A percentile compares a stretch with the other conserved stretches of the same genome.
Evolutionary conservation across 2,888 invertebrate genomes (phyloP).

Genomic region (Iphiclides podalirius): DNA sequence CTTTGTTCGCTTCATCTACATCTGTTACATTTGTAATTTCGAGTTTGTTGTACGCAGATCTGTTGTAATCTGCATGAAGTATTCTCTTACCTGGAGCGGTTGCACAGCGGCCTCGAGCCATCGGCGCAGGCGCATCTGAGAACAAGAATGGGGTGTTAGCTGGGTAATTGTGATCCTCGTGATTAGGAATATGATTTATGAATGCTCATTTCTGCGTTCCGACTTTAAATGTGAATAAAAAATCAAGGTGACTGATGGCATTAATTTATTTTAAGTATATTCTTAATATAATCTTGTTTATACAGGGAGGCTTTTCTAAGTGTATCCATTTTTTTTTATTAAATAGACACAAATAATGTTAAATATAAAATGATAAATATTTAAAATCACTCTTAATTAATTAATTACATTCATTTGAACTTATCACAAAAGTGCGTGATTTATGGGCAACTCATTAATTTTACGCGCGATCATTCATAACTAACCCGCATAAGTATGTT

Average conservation of each 20-base stretch:
- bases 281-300: no score
- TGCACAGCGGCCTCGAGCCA: conserved; percentile 22
- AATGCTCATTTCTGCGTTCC: neutral
- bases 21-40: conserved; percentile 18
- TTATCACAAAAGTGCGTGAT: no score
- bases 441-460: no score
- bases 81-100: conserved; percentile 36
- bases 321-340: no score
- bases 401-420: no score
- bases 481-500: no score
- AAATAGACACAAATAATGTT: no score
- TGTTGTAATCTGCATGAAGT: conserved; percentile 38
- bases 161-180: conserved; percentile 15
- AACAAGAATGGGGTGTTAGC: conserved; percentile 34
- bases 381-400: no score
- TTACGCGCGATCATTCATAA: no score
- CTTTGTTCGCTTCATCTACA: conserved; percentile 1
- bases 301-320: no score
- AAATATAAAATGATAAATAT: no score
- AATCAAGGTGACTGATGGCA: neutral
- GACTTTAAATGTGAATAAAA: neutral
- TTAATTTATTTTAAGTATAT: no score
- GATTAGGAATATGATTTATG: conserved; percentile 19
- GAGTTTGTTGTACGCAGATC: conserved; percentile 28
- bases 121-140: conserved; percentile 33